Percentiles rank a stretch among this genome's conserved stretches.
Conservation (phyloP, 1,140 invertebrate genomes). For the Trachymyrmex septentrionalis region DNA sequence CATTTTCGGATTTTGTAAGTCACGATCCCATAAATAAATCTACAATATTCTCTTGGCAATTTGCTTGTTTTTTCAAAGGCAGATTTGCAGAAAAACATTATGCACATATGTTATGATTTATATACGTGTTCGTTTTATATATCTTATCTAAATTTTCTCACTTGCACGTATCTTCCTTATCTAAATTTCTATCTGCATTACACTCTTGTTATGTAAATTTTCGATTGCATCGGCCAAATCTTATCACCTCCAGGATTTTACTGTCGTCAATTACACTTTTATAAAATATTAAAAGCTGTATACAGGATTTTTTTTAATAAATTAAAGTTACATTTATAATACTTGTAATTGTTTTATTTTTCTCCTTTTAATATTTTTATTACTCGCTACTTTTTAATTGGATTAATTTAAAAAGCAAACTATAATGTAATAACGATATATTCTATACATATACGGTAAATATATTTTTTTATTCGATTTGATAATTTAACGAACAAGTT, state of each 20-base stretch:
- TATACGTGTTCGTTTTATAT: constrained; percentile 5
- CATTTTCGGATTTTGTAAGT: constrained; percentile 52
- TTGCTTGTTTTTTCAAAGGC: constrained; percentile 11
- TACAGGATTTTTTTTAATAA: neutral
- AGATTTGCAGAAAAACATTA: neutral
- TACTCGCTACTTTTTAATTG: neutral
- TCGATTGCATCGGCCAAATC: neutral
- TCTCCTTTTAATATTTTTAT: neutral
- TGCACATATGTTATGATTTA: neutral
- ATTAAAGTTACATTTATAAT: neutral
- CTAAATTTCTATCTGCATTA: constrained; percentile 17
- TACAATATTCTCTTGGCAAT: constrained; percentile 22
- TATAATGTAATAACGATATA: neutral
- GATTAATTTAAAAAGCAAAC: neutral
- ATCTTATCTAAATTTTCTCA: constrained; percentile 27
- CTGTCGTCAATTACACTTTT: neutral
- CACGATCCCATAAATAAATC: constrained; percentile 72
- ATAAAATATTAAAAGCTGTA: neutral
- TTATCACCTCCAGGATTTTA: neutral
- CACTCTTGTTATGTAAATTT: constrained; percentile 13
- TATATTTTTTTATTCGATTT: neutral
- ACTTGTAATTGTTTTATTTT: neutral
- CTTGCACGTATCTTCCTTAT: neutral
- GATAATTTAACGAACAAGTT: neutral
- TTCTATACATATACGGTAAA: too few species aligned